These are phyloP conservation scores for Archips xylosteana DNA, from an alignment of 2,888 invertebrate genomes.

Conservation along the genomic window DNA sequence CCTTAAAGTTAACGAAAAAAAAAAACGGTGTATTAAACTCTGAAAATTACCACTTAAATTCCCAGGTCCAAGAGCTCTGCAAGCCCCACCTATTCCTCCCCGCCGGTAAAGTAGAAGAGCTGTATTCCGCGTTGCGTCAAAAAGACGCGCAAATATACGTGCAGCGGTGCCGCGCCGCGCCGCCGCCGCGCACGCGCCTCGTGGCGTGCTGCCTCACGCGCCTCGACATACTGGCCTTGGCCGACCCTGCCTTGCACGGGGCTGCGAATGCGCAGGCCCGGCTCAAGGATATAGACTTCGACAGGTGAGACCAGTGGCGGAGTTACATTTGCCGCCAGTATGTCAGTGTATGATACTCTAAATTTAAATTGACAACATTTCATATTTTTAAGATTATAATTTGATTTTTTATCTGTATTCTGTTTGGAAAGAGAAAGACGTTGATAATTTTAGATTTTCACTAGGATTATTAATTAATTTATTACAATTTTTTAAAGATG, in stretches of 20 bases:
- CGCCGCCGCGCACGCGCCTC: slow-evolving; percentile 88
- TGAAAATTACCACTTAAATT: too few relatives aligned
- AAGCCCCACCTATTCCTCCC: slow-evolving; percentile 94
- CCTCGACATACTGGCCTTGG: slow-evolving; percentile 88
- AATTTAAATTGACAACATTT: too few relatives aligned
- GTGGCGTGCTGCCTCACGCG: slow-evolving; percentile 95
- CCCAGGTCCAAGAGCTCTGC: slow-evolving; percentile 88
- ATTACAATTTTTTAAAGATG: too few relatives aligned
- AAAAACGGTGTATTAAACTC: too few relatives aligned
- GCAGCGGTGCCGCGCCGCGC: slow-evolving; percentile 88
- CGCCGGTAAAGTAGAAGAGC: slow-evolving; percentile 94
- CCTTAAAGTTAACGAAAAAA: too few relatives aligned
- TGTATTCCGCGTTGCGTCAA: slow-evolving; percentile 94
- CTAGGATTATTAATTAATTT: too few relatives aligned
- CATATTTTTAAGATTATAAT: too few relatives aligned
- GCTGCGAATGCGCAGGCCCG: slow-evolving; percentile 89
- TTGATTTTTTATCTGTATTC: too few relatives aligned
- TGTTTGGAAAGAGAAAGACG: too few relatives aligned
- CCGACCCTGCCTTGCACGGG: slow-evolving; percentile 95
- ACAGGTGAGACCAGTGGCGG: slow-evolving; percentile 78
- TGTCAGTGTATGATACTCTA: too few relatives aligned
- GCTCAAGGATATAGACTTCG: slow-evolving; percentile 93
- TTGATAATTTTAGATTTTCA: too few relatives aligned
- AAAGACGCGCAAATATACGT: slow-evolving; percentile 98
- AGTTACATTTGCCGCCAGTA: too few relatives aligned